phyloP scores from a whole-genome alignment of 1,140 invertebrate genomes.

The Euschistus heros region DNA sequence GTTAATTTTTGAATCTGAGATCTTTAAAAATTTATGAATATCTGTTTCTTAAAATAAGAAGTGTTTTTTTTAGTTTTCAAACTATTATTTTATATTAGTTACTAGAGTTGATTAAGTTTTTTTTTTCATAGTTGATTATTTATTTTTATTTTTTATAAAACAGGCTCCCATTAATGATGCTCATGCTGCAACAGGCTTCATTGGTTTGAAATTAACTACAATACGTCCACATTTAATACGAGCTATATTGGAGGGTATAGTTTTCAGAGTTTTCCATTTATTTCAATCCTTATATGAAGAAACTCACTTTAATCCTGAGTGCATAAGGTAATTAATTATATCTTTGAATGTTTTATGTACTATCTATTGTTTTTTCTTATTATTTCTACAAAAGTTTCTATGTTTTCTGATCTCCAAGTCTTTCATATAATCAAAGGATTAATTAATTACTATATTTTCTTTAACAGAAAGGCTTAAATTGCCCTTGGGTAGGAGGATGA shows the following conservation, averaged over 20 bases:
- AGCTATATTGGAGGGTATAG: constrained; percentile 76
- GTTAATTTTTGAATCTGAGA: neutral
- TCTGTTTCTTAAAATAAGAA: neutral
- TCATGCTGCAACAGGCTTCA: constrained; percentile 66
- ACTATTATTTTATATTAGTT: neutral
- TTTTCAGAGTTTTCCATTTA: constrained; percentile 69
- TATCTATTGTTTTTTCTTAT: too few species aligned
- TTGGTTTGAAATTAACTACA: constrained; percentile 73
- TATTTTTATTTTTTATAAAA: neutral
- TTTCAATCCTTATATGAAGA: constrained; percentile 57
- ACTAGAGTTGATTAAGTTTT: neutral
- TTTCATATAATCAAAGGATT: too few species aligned
- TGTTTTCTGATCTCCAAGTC: too few species aligned
- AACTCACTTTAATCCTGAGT: constrained; percentile 45
- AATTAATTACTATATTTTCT: too few species aligned
- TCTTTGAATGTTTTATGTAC: too few species aligned
- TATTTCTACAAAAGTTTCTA: too few species aligned
- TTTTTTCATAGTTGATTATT: neutral
- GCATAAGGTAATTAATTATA: constrained; percentile 44
- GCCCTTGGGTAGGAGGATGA: too few species aligned
- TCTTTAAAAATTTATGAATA: neutral
- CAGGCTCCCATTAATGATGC: constrained; percentile 82
- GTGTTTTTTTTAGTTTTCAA: neutral
- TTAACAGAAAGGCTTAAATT: too few species aligned
- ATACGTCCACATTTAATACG: constrained; percentile 66